Base-by-base conservation (phyloP, 2,888 invertebrate species). In the Eupithecia exiguata region DNA sequence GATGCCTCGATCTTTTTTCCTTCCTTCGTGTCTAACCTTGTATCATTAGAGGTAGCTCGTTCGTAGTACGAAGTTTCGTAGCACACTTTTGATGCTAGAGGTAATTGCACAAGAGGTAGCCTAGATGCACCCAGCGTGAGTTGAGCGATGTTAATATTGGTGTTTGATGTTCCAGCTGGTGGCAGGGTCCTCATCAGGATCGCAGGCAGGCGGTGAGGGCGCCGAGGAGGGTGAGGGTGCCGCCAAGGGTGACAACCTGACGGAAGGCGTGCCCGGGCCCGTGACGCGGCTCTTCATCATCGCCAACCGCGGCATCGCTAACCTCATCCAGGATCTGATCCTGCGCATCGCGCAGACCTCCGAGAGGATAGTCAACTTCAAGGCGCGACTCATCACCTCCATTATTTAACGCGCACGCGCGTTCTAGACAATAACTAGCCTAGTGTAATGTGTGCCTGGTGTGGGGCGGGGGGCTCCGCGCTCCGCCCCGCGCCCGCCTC, bases 361-460 rank as follows among this genome's bases (percentile, higher is more conserved):
- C 90, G 98, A 98, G 94, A 96, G 97, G 93, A 96, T 98, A 95
- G 98, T 98, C 88, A 98, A 98, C 96, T 98, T 97, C 96, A 98
- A 98, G 95, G 98, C 98, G 90, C 96, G 97, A 95, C 95, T 98
- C 88, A 97, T 98, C 92, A 98, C 98, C 87, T 97, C 98, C 84
- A 96, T 98, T 93, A 98, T 98, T 94, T 98, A 97, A 96, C 79
- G 88, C 83, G 88, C 81, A 69, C 66, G 70, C 75, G 86, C 84
- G 66, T 40, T 5, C 82, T 84, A 82, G 91, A 90, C 91, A 89
- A 86, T 89, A 91, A 87, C 70, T 88, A 89, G 87, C 82, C 76
- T 87, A 87, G 84, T 58, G 68, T 75, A 75, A 53, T 40, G 72
- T 70, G n/a, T 21, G 49, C 49, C 21, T 9, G 49, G 40, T 14